Percentiles rank a stretch among this genome's conserved stretches.
Evolutionary conservation across 2,888 invertebrate genomes (phyloP).

Genomic region (Drosophila cognata): DNA sequence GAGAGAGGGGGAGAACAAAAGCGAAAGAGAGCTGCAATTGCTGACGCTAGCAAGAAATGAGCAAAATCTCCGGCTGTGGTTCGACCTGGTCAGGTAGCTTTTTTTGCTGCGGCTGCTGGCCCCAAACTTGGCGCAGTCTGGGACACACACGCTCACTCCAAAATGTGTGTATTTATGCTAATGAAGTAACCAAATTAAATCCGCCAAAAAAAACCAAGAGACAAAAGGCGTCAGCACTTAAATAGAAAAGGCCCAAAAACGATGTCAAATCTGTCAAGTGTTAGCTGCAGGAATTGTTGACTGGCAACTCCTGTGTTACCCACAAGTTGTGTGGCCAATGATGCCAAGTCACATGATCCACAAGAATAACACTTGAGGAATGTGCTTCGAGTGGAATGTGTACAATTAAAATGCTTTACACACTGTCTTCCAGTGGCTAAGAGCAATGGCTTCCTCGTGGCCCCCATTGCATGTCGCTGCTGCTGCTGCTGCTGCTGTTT

Average conservation of each 20-base stretch:
- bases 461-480: conserved; percentile 23
- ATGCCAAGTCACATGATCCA: conserved; percentile 28
- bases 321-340: conserved; percentile 32
- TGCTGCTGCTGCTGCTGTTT: conserved; percentile 1
- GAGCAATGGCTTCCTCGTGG: conserved; percentile 32
- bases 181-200: conserved; percentile 52
- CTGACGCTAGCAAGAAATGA: conserved; percentile 30
- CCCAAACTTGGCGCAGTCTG: conserved; percentile 41
- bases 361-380: conserved; percentile 30
- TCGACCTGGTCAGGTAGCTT: conserved; percentile 61
- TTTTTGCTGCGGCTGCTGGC: conserved; percentile 37
- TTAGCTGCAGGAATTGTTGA: conserved; percentile 7
- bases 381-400: conserved; percentile 14
- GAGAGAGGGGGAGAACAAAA: neutral
- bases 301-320: neutral
- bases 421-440: conserved; percentile 30
- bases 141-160: conserved; percentile 19
- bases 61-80: conserved; percentile 32
- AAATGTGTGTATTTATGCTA: conserved; percentile 52
- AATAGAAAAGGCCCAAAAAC: neutral
- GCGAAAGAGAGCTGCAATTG: conserved; percentile 15
- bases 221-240: conserved; percentile 8
- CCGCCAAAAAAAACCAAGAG: conserved; percentile 22
- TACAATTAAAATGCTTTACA: conserved; percentile 41
- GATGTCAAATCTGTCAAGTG: conserved; percentile 15